A percentile compares a stretch with the other conserved stretches of the same genome.
These are phyloP conservation scores for Brenthis ino DNA, from an alignment of 2,888 invertebrate species.

Conservation along the genomic window DNA sequence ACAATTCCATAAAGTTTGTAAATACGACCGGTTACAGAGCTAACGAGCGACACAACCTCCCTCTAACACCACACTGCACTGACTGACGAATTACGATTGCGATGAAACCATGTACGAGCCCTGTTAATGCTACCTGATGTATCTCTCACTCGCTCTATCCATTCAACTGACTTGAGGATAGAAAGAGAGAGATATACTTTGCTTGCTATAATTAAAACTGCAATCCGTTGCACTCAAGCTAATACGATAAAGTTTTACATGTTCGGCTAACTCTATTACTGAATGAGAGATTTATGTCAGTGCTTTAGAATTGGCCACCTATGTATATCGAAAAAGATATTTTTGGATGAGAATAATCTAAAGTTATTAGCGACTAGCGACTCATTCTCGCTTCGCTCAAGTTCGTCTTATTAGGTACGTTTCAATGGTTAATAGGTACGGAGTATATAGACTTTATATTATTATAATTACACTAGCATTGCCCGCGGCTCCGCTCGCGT, in stretches of 20 bases:
- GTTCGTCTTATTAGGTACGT: too few relatives aligned
- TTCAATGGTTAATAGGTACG: too few relatives aligned
- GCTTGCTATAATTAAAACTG: constrained; percentile 47
- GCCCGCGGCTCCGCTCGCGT: too few relatives aligned
- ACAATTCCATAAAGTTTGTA: constrained; percentile 75
- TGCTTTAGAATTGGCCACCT: constrained; percentile 44
- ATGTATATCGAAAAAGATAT: constrained; percentile 47
- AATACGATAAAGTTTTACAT: constrained; percentile 57
- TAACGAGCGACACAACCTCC: constrained; percentile 49
- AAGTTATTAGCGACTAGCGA: too few relatives aligned
- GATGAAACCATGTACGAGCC: constrained; percentile 18
- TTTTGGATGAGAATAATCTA: constrained; percentile 51
- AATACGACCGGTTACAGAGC: constrained; percentile 62
- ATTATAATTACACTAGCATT: too few relatives aligned
- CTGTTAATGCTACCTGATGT: constrained; percentile 54
- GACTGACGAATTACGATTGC: constrained; percentile 45
- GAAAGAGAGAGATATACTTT: constrained; percentile 54
- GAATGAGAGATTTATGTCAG: constrained; percentile 37
- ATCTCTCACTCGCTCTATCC: constrained; percentile 53
- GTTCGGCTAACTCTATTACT: constrained; percentile 44
- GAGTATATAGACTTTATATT: too few relatives aligned
- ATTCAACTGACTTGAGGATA: constrained; percentile 37
- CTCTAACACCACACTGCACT: constrained; percentile 57
- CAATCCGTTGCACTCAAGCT: constrained; percentile 61
- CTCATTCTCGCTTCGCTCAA: too few relatives aligned